Percentiles rank a stretch among this genome's conserved stretches.
Evolutionary conservation across 2,113 vertebrate genomes (phyloP).

Genomic region (Picathartes gymnocephalus): DNA sequence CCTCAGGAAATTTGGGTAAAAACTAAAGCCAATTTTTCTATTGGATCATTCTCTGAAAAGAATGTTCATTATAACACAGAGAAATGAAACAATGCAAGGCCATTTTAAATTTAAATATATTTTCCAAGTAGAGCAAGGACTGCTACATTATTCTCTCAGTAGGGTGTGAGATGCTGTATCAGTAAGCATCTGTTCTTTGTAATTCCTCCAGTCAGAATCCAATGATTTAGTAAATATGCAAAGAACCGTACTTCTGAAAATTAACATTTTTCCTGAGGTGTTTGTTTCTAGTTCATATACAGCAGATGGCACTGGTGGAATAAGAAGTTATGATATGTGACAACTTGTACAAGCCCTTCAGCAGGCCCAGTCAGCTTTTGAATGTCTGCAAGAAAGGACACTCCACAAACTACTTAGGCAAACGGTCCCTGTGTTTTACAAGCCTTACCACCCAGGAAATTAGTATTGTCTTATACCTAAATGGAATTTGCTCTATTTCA

Average conservation of each 20-base stretch:
- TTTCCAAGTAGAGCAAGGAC: constrained; percentile 55
- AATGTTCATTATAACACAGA: constrained; percentile 57
- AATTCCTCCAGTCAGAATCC: constrained; percentile 65
- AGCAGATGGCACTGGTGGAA: constrained; percentile 63
- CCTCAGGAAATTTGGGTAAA: constrained; percentile 61
- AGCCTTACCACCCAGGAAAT: background rate
- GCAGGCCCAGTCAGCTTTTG: background rate
- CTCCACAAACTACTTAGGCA: background rate
- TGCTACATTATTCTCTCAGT: constrained; percentile 70
- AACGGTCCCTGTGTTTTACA: background rate
- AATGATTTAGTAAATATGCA: constrained; percentile 65
- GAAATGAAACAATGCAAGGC: constrained; percentile 61
- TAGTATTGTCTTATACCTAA: background rate
- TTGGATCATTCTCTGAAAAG: constrained; percentile 48
- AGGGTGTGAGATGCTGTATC: constrained; percentile 56
- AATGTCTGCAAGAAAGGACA: background rate
- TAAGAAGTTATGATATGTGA: background rate
- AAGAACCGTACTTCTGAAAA: constrained; percentile 17
- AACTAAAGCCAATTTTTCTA: constrained; percentile 56
- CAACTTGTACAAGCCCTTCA: background rate
- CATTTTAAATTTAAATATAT: constrained; percentile 74
- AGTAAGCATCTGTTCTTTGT: constrained; percentile 72
- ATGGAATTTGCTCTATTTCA: background rate
- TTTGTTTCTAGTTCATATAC: constrained; percentile 1
- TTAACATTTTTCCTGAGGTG: constrained; percentile 51